Evolutionary conservation across 2,797 vertebrate species (phyloP).

Genomic region (Pristis pectinata): DNA sequence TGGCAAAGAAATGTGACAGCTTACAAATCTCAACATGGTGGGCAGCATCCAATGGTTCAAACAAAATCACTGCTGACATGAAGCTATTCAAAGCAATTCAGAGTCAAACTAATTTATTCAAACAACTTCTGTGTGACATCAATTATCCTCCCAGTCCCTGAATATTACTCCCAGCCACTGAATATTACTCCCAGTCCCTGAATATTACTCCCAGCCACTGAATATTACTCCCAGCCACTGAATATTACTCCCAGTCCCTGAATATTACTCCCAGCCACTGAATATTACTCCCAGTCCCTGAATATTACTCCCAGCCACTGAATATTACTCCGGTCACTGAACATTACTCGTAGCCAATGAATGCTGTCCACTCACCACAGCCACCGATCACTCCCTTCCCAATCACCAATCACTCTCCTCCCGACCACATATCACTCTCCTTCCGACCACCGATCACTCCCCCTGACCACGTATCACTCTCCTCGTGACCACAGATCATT

Average conservation of each 20-base stretch:
- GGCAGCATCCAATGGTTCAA: not conserved
- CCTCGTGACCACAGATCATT: not conserved
- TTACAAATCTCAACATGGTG: not conserved
- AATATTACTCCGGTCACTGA: too few species aligned
- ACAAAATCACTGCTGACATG: not conserved
- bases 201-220: too few species aligned
- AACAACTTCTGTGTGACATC: not conserved
- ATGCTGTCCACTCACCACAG: not conserved
- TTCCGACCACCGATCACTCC: not conserved
- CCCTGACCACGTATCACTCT: not conserved
- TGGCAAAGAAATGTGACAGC: not conserved
- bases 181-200: too few species aligned
- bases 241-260: too few species aligned
- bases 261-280: too few species aligned
- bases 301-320: too few species aligned
- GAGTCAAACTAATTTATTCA: constrained; percentile 13
- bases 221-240: too few species aligned
- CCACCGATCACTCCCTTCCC: not conserved
- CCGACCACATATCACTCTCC: not conserved
- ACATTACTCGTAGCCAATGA: not conserved
- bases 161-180: too few species aligned
- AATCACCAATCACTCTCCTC: not conserved
- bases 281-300: too few species aligned
- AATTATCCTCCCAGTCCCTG: too few species aligned
- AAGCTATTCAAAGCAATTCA: too few species aligned